Conservation (phyloP, 2,888 invertebrate species). For the Tetranychus truncatus region DNA sequence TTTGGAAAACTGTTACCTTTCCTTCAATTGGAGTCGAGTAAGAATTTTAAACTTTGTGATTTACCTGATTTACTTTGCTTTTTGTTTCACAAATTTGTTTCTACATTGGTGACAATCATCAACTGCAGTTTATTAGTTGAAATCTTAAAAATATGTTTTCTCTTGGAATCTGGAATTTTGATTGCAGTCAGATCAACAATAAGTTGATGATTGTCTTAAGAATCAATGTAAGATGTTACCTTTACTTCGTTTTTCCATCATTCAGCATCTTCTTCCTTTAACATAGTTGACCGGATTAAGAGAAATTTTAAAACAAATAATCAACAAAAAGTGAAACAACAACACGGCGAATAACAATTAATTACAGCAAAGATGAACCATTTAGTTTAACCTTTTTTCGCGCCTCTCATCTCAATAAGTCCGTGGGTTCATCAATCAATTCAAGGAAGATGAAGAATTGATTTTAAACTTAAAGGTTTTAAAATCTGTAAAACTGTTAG, state of each 20-base stretch:
- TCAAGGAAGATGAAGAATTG: background rate
- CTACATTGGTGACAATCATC: background rate
- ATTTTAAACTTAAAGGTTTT: background rate
- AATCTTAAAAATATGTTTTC: too few relatives aligned
- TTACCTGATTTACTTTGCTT: background rate
- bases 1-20: slow-evolving; percentile 89
- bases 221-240: background rate
- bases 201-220: too few relatives aligned
- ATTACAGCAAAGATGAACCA: background rate
- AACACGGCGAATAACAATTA: background rate
- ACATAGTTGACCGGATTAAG: background rate
- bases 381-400: background rate
- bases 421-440: background rate
- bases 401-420: background rate
- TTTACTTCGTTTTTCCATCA: background rate
- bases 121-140: background rate
- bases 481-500: background rate
- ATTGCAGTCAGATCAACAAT: too few relatives aligned
- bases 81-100: background rate
- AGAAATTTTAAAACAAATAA: background rate
- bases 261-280: background rate
- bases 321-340: background rate
- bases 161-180: too few relatives aligned
- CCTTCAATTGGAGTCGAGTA: slow-evolving; percentile 84
- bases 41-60: slow-evolving; percentile 35